These are phyloP conservation scores for Pionites leucogaster DNA, from an alignment of 2,113 vertebrate genomes.

Conservation along the genomic window DNA sequence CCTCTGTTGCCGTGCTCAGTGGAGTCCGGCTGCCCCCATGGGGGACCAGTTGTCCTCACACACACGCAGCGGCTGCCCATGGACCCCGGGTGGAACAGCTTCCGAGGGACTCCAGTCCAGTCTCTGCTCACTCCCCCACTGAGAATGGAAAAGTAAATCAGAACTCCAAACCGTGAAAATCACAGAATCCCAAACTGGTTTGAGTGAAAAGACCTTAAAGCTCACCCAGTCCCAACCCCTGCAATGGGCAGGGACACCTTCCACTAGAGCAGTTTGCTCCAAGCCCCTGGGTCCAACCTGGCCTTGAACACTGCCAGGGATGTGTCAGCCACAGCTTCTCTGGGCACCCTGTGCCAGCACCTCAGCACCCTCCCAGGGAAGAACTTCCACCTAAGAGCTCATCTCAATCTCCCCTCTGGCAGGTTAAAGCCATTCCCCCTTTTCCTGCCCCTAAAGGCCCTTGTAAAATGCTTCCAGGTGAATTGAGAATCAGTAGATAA, in stretches of 20 bases:
- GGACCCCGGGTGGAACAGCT: conserved; percentile 79
- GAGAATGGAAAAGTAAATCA: background rate
- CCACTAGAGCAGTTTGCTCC: background rate
- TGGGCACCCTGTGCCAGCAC: too few relatives aligned
- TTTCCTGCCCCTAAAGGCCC: background rate
- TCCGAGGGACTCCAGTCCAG: conserved; percentile 89
- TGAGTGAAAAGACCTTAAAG: background rate
- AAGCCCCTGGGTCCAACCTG: background rate
- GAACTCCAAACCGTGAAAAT: fast-evolving
- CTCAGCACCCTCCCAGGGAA: background rate
- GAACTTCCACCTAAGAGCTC: background rate
- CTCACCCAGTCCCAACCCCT: background rate
- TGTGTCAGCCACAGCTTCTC: background rate
- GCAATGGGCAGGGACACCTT: background rate
- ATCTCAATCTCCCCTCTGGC: background rate
- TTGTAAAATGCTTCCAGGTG: background rate
- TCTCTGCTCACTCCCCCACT: conserved; percentile 87
- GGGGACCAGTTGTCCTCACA: conserved; percentile 60
- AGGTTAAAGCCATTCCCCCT: background rate
- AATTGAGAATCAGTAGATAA: background rate
- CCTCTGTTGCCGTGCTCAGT: conserved; percentile 54
- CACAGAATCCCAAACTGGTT: background rate
- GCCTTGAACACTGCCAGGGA: background rate
- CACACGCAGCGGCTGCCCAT: conserved; percentile 82
- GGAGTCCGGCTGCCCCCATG: conserved; percentile 6